Evolutionary conservation across 2,113 vertebrate species (phyloP).

Genomic region (Apodemus speciosus): DNA sequence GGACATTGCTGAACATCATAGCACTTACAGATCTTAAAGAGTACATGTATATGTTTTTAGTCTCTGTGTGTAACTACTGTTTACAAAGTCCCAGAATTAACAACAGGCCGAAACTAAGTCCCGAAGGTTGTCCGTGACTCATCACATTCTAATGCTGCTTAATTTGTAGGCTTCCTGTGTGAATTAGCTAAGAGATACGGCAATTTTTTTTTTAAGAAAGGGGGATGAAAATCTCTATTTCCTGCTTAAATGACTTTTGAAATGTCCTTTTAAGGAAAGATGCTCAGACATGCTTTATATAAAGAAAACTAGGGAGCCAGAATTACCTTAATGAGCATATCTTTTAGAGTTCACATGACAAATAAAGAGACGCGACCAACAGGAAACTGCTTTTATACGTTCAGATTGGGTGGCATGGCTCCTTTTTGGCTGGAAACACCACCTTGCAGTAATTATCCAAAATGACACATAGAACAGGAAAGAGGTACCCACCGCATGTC

Average conservation of each 20-base stretch:
- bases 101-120: slow-evolving; percentile 39
- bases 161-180: slow-evolving; percentile 72
- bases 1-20: slow-evolving; percentile 3
- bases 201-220: slow-evolving; percentile 45
- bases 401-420: neutral
- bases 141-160: slow-evolving; percentile 62
- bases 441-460: neutral
- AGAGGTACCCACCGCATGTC: neutral
- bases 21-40: slow-evolving; percentile 18
- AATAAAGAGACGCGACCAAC: neutral
- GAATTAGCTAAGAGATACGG: slow-evolving; percentile 68
- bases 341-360: slow-evolving; percentile 60
- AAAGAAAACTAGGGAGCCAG: slow-evolving; percentile 62
- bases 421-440: neutral
- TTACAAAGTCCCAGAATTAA: slow-evolving; percentile 64
- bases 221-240: slow-evolving; percentile 68
- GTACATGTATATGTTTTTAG: slow-evolving; percentile 42
- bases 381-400: slow-evolving; percentile 27
- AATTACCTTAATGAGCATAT: slow-evolving; percentile 23
- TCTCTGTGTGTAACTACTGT: slow-evolving; percentile 55
- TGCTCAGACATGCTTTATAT: neutral
- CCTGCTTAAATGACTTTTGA: slow-evolving; percentile 62
- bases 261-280: slow-evolving; percentile 25
- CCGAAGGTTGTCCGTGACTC: slow-evolving; percentile 63
- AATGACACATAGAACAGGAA: neutral